Base-by-base conservation (phyloP, 2,797 vertebrate species). In the Peromyscus aztecus region DNA sequence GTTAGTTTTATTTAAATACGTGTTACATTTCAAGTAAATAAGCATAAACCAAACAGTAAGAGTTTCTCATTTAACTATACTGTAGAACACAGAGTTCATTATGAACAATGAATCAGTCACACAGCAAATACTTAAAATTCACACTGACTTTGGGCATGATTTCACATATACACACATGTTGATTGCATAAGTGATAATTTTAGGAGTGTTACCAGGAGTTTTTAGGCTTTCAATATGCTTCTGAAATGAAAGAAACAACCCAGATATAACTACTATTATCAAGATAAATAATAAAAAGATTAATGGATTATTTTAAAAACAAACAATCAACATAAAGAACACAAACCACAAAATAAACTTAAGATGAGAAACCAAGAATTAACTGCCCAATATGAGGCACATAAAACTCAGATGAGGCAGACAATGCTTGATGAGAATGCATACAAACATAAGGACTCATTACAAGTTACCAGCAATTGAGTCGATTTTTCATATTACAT, bases 261-360 rank as follows among this genome's bases (percentile, higher is more conserved):
- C 3, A 29, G 40, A 55, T 57, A 90, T 93, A 85, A 89, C 63
- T 46, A 82, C 37, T 84, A 85, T 37, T 88, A 94, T 59, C 82
- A 94, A 90, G n/a, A 80, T 31, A 95, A 95, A 76, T 87, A 88
- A 65, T 86, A 63, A 52, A 95, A 93, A 73, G 31, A 92, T 86
- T 94, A 85, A 88, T 69, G 95, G 76, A 78, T 94, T 94, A 73
- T 71, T 90, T 97, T 75, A 77, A 91, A 96, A 94, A 65, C 40
- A 46, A 97, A 95, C 31, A 57, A 89, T 80, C 67, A 81, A 88
- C 83, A 87, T 91, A 86, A 94, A 63, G 69, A 95, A 43, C 23
- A 23, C 2, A 95, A 93, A 90, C 11, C 71, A 17, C 75, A 95
- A 96, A 90, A 65, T 65, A 95, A 92, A 82, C 13, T 61, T 37